A percentile compares a stretch with the other conserved stretches of the same genome.
phyloP scores from a whole-genome alignment of 2,113 vertebrate genomes.

The Lathamus discolor region DNA sequence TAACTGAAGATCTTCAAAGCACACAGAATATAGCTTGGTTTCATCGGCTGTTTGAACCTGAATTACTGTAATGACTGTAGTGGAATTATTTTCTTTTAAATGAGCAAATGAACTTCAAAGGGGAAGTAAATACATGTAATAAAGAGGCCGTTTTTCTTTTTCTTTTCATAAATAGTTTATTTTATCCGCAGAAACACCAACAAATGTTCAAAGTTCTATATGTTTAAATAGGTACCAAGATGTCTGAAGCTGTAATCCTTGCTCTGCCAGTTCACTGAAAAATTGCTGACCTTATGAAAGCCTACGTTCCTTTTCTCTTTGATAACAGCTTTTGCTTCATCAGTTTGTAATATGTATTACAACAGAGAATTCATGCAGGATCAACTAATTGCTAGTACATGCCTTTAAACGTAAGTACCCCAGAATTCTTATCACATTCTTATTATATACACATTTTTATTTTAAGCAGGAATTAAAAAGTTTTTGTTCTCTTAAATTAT shows the following conservation, averaged over 20 bases:
- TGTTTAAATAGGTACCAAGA: slow-evolving; percentile 52
- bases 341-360: slow-evolving; percentile 32
- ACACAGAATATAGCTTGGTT: slow-evolving; percentile 51
- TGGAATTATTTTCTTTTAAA: slow-evolving; percentile 71
- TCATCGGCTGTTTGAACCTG: slow-evolving; percentile 60
- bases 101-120: slow-evolving; percentile 64
- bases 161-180: slow-evolving; percentile 59
- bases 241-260: slow-evolving; percentile 57
- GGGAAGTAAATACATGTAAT: slow-evolving; percentile 65
- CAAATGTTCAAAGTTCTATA: slow-evolving; percentile 57
- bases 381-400: slow-evolving; percentile 38
- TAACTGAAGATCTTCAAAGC: slow-evolving; percentile 63
- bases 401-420: slow-evolving; percentile 23
- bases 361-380: slow-evolving; percentile 1
- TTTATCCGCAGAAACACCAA: slow-evolving; percentile 60
- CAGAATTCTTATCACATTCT: not conserved
- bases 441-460: not conserved
- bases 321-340: slow-evolving; percentile 45
- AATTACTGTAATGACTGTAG: slow-evolving; percentile 68
- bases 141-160: slow-evolving; percentile 22
- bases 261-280: slow-evolving; percentile 31
- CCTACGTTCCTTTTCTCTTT: slow-evolving; percentile 30
- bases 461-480: slow-evolving; percentile 30
- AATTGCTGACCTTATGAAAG: slow-evolving; percentile 58
- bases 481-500: slow-evolving; percentile 27